Conservation (phyloP, 1,140 invertebrate genomes). For the Calycopis cecrops region DNA sequence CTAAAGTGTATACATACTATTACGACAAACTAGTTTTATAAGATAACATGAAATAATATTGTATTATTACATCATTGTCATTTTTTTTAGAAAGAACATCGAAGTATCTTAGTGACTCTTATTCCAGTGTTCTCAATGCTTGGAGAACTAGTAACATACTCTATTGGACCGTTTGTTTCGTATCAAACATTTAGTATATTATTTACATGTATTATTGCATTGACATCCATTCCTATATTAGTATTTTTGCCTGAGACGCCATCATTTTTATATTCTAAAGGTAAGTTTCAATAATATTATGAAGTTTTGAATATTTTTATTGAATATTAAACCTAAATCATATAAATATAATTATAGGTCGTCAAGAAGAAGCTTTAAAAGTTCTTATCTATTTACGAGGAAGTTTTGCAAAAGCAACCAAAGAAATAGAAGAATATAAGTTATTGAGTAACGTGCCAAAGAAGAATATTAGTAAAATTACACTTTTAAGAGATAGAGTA, state of each 20-base stretch:
- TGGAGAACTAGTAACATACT: conserved; percentile 16
- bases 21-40: no score
- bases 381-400: conserved; percentile 1
- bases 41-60: no score
- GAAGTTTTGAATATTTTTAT: no score
- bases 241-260: conserved; percentile 27
- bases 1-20: no score
- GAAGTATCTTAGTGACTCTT: conserved; percentile 18
- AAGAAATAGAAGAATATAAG: conserved; percentile 18
- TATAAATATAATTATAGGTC: no score
- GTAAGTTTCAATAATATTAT: conserved; percentile 18
- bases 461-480: background rate
- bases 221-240: conserved; percentile 9
- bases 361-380: conserved; percentile 7
- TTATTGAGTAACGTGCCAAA: background rate
- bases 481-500: conserved; percentile 1
- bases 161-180: conserved; percentile 23
- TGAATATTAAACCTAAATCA: no score
- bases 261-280: conserved; percentile 25
- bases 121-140: conserved; percentile 11
- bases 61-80: no score
- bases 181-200: conserved; percentile 19
- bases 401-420: background rate
- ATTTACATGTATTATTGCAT: conserved; percentile 13
- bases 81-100: conserved; percentile 23